phyloP scores from a whole-genome alignment of 1,140 invertebrate species.

The Bombus turneri region DNA sequence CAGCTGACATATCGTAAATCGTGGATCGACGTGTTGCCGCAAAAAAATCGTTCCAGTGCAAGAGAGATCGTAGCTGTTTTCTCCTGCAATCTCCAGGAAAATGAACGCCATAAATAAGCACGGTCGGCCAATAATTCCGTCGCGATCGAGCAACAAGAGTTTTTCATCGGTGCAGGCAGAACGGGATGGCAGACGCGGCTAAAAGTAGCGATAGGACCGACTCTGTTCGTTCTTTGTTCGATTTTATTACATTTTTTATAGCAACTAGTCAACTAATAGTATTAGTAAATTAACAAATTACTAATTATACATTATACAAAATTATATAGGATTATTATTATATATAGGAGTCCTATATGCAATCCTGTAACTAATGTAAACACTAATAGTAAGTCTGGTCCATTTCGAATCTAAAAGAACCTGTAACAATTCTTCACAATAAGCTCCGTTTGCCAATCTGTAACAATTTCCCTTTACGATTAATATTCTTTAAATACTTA shows the following conservation, averaged over 20 bases:
- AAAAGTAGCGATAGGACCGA: conserved; percentile 37
- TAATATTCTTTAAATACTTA: too few relatives aligned
- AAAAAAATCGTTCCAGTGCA: conserved; percentile 42
- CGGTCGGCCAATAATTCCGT: conserved; percentile 79
- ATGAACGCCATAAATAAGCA: conserved; percentile 81
- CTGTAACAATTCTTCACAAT: too few relatives aligned
- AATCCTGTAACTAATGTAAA: too few relatives aligned
- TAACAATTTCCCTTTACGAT: too few relatives aligned
- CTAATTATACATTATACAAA: too few relatives aligned
- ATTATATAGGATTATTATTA: too few relatives aligned
- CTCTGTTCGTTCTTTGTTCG: neutral
- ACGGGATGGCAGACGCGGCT: conserved; percentile 22
- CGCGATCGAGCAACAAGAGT: conserved; percentile 77
- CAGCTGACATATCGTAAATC: conserved; percentile 65
- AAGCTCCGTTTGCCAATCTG: too few relatives aligned
- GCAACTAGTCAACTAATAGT: neutral
- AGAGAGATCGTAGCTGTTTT: conserved; percentile 37
- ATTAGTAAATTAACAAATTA: neutral
- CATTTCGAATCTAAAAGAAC: too few relatives aligned
- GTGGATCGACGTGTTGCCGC: conserved; percentile 56
- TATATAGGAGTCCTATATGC: too few relatives aligned
- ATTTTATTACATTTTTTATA: neutral
- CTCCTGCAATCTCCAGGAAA: conserved; percentile 74
- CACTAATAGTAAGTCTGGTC: too few relatives aligned
- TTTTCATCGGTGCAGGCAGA: conserved; percentile 70